Percentiles rank a stretch among this genome's conserved stretches.
Conservation (phyloP, 1,140 invertebrate genomes). For the Muscidifurax raptorellus region DNA sequence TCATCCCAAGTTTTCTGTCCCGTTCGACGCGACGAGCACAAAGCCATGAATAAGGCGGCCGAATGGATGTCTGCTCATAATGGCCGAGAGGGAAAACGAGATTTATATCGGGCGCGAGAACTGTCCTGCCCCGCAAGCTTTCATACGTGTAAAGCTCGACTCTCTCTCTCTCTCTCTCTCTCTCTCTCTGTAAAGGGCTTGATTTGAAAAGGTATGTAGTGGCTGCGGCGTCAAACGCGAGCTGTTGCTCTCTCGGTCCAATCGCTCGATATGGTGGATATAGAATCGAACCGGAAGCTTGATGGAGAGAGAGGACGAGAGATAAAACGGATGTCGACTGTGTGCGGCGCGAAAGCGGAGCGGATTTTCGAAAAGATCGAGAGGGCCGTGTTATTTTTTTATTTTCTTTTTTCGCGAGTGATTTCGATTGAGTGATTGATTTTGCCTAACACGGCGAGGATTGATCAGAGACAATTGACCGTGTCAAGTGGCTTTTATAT, state of each 20-base stretch:
- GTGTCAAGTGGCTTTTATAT: not conserved
- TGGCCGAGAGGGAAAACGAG: not conserved
- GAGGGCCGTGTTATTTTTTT: not conserved
- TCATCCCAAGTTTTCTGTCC: slow-evolving; percentile 32
- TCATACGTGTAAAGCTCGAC: not conserved
- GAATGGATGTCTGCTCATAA: not conserved
- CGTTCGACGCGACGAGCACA: not conserved
- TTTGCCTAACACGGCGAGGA: not conserved
- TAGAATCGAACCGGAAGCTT: not conserved
- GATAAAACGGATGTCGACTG: not conserved
- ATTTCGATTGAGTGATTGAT: not conserved
- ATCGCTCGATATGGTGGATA: not conserved
- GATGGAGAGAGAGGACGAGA: not conserved
- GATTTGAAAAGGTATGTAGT: not conserved
- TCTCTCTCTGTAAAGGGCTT: not conserved
- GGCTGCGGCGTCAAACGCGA: not conserved
- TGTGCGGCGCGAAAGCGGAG: no score
- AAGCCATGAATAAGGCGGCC: not conserved
- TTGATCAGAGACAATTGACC: not conserved
- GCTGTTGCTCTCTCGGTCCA: not conserved
- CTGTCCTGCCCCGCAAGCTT: not conserved
- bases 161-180: no score
- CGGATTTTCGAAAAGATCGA: not conserved
- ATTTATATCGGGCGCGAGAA: not conserved
- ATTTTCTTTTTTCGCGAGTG: not conserved